Evolutionary conservation across 2,797 vertebrate species (phyloP), one percentile per base, ranked within the genome.

Genomic region (Acanthopagrus latus): DNA sequence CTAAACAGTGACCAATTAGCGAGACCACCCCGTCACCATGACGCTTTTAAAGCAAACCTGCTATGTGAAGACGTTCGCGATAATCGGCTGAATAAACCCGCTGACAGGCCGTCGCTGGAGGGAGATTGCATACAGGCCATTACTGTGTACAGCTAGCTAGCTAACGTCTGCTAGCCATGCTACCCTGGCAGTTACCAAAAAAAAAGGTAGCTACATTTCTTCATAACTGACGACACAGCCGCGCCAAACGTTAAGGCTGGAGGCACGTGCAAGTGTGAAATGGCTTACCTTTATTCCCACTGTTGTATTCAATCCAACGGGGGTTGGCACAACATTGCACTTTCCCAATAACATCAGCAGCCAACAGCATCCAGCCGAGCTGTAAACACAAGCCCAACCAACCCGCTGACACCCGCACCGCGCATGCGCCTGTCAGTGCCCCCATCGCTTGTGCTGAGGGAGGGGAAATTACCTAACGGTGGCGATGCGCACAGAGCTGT

Each of bases 371-470:
- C 92, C 89, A 87, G 86, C 80, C 84, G 88, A 89, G 92, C 95
- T 95, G 95, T 96, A 96, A 96, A 96, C 95, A 96, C 93, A 94
- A 92, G 83, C 83, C 90, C 92, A 27, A 91, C 92, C 92, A 88
- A 88, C 91, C 91, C 87, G 88, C 86, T 74, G 82, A 69, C 72
- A 85, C 38, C 21, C 57, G 0, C 47, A 91, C 46, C 79, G 91
- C 95, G 95, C 95, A 94, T 94, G 94, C 93, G 92, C 80, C 52
- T 67, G 71, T 75, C 80, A 83, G 64, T 59, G 64, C 68, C 65
- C 62, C 69, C 51, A 65, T 16, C 9, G 23, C 9, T 44, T 17
- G 23, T 33, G 65, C 50, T 64, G 74, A 65, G 55, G 48, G n/a
- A 64, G n/a, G 62, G 63, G 75, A 80, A 29, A 50, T 68, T 29